Conservation (phyloP, 2,113 vertebrate species). For the Gavialis gangeticus region DNA sequence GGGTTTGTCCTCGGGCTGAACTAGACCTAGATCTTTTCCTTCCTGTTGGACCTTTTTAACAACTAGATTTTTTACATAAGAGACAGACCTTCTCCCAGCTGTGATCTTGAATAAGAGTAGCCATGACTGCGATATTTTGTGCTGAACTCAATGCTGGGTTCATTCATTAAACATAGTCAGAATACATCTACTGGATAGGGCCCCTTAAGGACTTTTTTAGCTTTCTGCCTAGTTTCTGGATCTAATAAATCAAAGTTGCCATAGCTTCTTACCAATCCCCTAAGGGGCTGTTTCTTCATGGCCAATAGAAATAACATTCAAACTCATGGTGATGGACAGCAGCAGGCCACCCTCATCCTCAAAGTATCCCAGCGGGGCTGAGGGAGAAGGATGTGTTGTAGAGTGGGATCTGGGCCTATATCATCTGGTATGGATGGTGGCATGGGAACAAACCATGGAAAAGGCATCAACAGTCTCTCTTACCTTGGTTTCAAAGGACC, state of each 20-base stretch:
- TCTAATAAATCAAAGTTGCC: neutral
- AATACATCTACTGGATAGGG: too few relatives aligned
- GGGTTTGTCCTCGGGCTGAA: neutral
- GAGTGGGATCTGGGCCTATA: neutral
- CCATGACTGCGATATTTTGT: too few relatives aligned
- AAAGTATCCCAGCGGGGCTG: neutral
- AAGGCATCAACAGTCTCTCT: neutral
- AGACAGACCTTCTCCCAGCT: too few relatives aligned
- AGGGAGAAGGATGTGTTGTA: neutral
- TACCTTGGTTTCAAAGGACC: neutral
- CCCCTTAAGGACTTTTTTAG: too few relatives aligned
- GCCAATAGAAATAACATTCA: neutral
- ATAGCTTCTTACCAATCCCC: neutral
- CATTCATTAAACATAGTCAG: too few relatives aligned
- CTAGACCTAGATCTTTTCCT: too few relatives aligned
- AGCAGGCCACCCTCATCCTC: neutral
- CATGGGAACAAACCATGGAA: neutral
- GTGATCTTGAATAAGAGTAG: too few relatives aligned
- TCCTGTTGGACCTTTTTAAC: too few relatives aligned
- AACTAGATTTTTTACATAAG: too few relatives aligned
- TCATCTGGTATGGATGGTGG: neutral
- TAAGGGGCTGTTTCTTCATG: neutral
- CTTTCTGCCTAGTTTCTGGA: too few relatives aligned
- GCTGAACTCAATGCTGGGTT: too few relatives aligned
- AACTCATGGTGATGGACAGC: neutral